phyloP scores from a whole-genome alignment of 35 echinoderm and acorn worm species.

The Chiridota heheva region DNA sequence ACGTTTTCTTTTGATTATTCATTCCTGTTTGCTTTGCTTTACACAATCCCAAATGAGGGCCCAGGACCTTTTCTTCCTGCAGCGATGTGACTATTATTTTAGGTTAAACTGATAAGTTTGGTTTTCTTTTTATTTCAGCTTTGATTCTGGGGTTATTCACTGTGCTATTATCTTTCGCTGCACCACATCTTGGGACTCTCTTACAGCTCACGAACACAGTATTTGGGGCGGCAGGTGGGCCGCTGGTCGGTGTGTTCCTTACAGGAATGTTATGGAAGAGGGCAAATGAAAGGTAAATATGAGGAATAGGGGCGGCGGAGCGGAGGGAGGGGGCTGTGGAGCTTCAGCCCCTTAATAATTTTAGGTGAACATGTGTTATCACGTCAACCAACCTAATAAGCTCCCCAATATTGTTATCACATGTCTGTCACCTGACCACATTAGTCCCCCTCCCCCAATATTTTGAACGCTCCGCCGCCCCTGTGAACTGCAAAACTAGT shows the following conservation, averaged over 20 bases:
- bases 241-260: conserved; percentile 45
- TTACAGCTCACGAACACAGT: conserved; percentile 41
- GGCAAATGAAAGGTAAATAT: conserved; percentile 33
- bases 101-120: neutral
- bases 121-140: conserved; percentile 34
- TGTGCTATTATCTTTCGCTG: conserved; percentile 42
- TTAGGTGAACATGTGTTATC: neutral
- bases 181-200: conserved; percentile 43
- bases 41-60: too few relatives aligned
- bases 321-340: neutral
- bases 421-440: neutral
- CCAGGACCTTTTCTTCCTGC: too few relatives aligned
- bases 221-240: conserved; percentile 60
- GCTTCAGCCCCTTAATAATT: neutral
- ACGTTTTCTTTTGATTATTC: too few relatives aligned
- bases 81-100: too few relatives aligned
- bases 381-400: too few relatives aligned
- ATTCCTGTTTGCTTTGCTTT: too few relatives aligned
- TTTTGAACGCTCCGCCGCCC: too few relatives aligned
- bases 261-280: conserved; percentile 60
- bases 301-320: neutral
- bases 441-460: too few relatives aligned
- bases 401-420: neutral
- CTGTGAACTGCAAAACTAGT: too few relatives aligned
- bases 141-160: conserved; percentile 43